Percentiles rank a stretch among this genome's conserved stretches.
phyloP scores from a whole-genome alignment of 2,797 vertebrate genomes.

The Sebastolobus altivelis region DNA sequence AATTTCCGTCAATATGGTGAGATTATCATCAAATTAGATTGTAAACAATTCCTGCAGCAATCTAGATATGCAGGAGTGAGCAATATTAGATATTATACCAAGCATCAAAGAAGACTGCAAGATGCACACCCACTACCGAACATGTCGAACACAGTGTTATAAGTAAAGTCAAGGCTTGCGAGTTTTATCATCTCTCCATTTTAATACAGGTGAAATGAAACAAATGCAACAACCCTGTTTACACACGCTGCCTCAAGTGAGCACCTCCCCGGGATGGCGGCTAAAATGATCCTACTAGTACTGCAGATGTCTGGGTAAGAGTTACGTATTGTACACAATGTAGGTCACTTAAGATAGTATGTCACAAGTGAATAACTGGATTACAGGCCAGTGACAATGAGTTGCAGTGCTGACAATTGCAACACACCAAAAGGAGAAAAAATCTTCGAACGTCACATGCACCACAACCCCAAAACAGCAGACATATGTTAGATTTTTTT shows the following conservation, averaged over 20 bases:
- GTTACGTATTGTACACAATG: slow-evolving; percentile 86
- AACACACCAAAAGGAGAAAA: slow-evolving; percentile 78
- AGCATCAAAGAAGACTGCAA: not conserved
- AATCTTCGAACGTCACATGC: slow-evolving; percentile 85
- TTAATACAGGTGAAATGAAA: slow-evolving; percentile 90
- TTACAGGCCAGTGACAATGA: slow-evolving; percentile 81
- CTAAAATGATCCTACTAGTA: slow-evolving; percentile 84
- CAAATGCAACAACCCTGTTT: slow-evolving; percentile 89
- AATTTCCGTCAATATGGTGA: not conserved
- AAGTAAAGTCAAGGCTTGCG: slow-evolving; percentile 80
- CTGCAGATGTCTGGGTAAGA: slow-evolving; percentile 82
- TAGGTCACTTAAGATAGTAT: slow-evolving; percentile 85
- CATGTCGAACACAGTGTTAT: slow-evolving; percentile 31
- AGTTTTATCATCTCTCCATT: slow-evolving; percentile 85
- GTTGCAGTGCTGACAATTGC: slow-evolving; percentile 71
- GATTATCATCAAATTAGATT: slow-evolving; percentile 34
- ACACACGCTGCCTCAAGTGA: slow-evolving; percentile 82
- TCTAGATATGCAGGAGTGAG: not conserved
- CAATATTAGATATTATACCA: not conserved
- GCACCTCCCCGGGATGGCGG: slow-evolving; percentile 74
- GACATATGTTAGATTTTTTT: slow-evolving; percentile 75
- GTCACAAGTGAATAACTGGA: slow-evolving; percentile 85
- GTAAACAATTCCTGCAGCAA: slow-evolving; percentile 1
- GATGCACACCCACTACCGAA: not conserved
- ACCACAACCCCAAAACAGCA: slow-evolving; percentile 85